Conservation (phyloP, 2,797 vertebrate species). For the Acropternis orthonyx region DNA sequence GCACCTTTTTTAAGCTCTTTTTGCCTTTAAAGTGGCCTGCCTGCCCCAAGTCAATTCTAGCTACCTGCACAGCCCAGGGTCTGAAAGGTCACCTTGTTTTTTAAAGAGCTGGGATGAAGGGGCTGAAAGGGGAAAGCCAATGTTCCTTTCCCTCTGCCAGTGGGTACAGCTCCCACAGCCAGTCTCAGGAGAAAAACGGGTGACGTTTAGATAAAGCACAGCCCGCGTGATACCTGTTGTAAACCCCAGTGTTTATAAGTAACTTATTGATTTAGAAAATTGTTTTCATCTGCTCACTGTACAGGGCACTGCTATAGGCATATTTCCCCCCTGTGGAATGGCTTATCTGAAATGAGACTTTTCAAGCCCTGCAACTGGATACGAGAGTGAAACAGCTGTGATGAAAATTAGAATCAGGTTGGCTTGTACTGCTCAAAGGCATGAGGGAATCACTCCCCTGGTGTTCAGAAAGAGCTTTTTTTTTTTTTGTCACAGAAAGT, state of each 20-base stretch:
- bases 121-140: background rate
- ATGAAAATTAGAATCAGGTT: background rate
- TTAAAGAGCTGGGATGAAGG: background rate
- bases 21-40: background rate
- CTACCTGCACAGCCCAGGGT: background rate
- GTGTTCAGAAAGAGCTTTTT: background rate
- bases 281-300: background rate
- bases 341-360: background rate
- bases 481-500: background rate
- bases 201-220: constrained; percentile 2
- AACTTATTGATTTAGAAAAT: constrained; percentile 38
- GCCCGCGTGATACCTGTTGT: background rate
- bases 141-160: background rate
- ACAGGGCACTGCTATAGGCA: background rate
- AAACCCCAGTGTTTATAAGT: constrained; percentile 12
- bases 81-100: background rate
- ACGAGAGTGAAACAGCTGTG: background rate
- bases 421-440: background rate
- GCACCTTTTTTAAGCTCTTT: background rate
- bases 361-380: background rate
- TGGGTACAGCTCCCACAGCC: background rate
- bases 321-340: background rate
- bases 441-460: background rate
- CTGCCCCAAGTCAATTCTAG: background rate
- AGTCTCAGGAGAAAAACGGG: background rate